These are phyloP conservation scores for Phalacrocorax aristotelis DNA, from an alignment of 2,113 vertebrate species.

Conservation along the genomic window DNA sequence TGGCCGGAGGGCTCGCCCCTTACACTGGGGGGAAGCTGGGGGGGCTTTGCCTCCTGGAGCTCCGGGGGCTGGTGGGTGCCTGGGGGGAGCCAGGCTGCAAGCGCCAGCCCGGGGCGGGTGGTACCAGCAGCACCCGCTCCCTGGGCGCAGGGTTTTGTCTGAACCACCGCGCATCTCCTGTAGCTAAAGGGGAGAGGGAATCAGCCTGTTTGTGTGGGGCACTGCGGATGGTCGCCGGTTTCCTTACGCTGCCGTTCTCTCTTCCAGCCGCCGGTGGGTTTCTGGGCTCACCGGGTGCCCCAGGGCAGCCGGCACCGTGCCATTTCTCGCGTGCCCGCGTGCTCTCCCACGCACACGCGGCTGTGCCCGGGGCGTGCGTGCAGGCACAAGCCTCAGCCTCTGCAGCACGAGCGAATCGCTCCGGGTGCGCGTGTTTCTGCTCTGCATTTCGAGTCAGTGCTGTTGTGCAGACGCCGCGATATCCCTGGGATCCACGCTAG, in stretches of 20 bases:
- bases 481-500: not conserved
- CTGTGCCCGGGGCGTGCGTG: accelerated
- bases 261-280: accelerated
- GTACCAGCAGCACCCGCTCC: not conserved
- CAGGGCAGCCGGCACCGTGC: accelerated
- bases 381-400: not conserved
- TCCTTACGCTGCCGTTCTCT: accelerated
- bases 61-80: not conserved
- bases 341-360: accelerated
- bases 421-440: accelerated
- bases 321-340: accelerated
- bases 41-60: not conserved
- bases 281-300: not conserved
- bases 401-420: accelerated
- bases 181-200: not conserved
- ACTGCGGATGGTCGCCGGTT: accelerated
- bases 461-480: accelerated
- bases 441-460: not conserved
- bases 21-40: accelerated
- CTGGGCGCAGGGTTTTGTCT: not conserved
- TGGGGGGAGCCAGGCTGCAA: not conserved
- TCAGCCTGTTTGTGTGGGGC: accelerated
- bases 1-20: accelerated
- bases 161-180: accelerated
- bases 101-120: not conserved